These are phyloP conservation scores for Tridacna gigas DNA, from an alignment of 2,888 invertebrate species.

Conservation along the genomic window DNA sequence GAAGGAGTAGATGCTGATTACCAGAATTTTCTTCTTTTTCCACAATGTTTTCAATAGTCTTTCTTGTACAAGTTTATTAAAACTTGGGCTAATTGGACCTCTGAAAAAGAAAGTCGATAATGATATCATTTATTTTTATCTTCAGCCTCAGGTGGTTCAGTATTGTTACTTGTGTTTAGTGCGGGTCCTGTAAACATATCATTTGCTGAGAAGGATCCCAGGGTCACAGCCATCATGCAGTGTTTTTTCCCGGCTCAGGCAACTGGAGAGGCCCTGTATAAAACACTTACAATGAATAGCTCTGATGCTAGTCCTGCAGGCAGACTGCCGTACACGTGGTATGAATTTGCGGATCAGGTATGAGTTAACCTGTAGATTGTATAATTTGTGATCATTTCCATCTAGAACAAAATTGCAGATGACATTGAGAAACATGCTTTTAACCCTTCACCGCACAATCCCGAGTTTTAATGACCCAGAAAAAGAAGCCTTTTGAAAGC, in stretches of 20 bases:
- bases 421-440: no score
- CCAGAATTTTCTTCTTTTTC: no score
- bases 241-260: conserved; percentile 82
- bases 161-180: conserved; percentile 78
- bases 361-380: background rate
- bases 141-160: conserved; percentile 49
- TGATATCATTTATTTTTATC: background rate
- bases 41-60: background rate
- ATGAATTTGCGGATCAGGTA: conserved; percentile 70
- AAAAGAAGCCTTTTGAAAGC: no score
- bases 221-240: conserved; percentile 76
- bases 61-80: background rate
- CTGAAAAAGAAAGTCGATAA: background rate
- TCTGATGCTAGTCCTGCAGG: conserved; percentile 75
- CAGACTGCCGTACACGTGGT: conserved; percentile 82
- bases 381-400: background rate
- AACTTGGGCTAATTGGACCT: background rate
- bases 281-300: conserved; percentile 70
- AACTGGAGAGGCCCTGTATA: conserved; percentile 79
- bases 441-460: no score
- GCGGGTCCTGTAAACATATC: conserved; percentile 82
- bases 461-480: no score
- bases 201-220: conserved; percentile 69
- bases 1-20: no score
- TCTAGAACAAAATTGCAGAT: no score